Evolutionary conservation across 2,888 invertebrate genomes (phyloP), one percentile per base, ranked within the genome.

Genomic region (Drosophila tripunctata): DNA sequence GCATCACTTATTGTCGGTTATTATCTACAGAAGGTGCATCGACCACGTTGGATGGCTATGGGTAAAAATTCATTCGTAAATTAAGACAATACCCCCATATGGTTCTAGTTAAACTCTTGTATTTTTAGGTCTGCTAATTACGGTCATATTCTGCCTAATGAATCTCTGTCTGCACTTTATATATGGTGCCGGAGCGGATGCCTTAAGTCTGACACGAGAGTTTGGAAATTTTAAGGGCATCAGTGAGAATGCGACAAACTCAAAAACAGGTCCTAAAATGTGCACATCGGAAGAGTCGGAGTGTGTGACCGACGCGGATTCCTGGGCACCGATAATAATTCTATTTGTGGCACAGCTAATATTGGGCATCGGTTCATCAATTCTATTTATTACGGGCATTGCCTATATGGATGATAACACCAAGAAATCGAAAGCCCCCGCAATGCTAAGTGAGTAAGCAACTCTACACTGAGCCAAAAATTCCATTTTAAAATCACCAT

Each of bases 401-500:
- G 93, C 94, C 2, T 95, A 95, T 82, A 94, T 95, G 94, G 95
- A 95, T 81, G 95, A 95, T 80, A 95, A 95, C 83, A 93, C 94
- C 6, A 93, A 94, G 74, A 94, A 94, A 81, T 93, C 94, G 1
- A 94, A 94, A 85, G 93, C 94, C 0, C 94, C 95, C 2, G 93
- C 93, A 10, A 91, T 94, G 66, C 93, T 95, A 54, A 94, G 95
- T 93, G 90, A 22, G 58, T 41, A 33, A n/a, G n/a, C n/a, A n/a
- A 24, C 5, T 2, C 27, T 4, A 21, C 10, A 3, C n/a, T n/a
- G n/a, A n/a, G n/a, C n/a, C n/a, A n/a, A n/a, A n/a, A n/a, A n/a
- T n/a, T n/a, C n/a, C n/a, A n/a, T n/a, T n/a, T n/a, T n/a, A n/a
- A n/a, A n/a, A n/a, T n/a, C n/a, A n/a, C n/a, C n/a, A n/a, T n/a